Conservation (phyloP, 1,140 invertebrate genomes). For the Pseudomyrmex sp. region DNA sequence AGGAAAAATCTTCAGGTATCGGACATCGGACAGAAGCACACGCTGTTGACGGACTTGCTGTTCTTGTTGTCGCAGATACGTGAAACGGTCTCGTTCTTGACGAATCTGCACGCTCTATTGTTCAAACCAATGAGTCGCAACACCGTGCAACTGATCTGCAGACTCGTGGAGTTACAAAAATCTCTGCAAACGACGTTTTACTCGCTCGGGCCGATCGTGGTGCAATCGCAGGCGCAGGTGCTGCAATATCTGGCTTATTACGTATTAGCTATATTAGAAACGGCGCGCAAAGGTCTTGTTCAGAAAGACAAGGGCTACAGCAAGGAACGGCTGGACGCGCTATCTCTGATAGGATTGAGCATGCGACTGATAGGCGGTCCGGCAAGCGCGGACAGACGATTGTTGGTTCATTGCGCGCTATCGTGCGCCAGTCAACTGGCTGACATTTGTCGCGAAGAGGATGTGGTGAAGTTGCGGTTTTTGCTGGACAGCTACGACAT, state of each 20-base stretch:
- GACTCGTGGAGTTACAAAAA: conserved; percentile 93
- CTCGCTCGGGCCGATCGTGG: conserved; percentile 77
- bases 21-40: conserved; percentile 88
- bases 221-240: conserved; percentile 85
- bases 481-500: conserved; percentile 81
- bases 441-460: conserved; percentile 82
- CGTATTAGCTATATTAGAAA: conserved; percentile 85
- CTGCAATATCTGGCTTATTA: conserved; percentile 87
- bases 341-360: conserved; percentile 88
- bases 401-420: conserved; percentile 87
- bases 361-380: conserved; percentile 88
- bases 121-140: conserved; percentile 92
- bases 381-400: conserved; percentile 86
- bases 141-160: conserved; percentile 91
- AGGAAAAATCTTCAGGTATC: conserved; percentile 84
- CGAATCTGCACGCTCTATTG: conserved; percentile 92
- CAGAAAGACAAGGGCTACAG: conserved; percentile 87
- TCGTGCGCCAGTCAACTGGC: conserved; percentile 84
- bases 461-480: conserved; percentile 77
- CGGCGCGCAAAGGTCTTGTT: conserved; percentile 85
- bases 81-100: conserved; percentile 88
- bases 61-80: conserved; percentile 87
- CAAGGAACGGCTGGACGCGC: conserved; percentile 87
- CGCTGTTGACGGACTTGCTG: conserved; percentile 89
- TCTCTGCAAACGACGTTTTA: conserved; percentile 89